A percentile compares a stretch with the other conserved stretches of the same genome.
These are phyloP conservation scores for Aelia acuminata DNA, from an alignment of 2,888 invertebrate genomes.

Conservation along the genomic window DNA sequence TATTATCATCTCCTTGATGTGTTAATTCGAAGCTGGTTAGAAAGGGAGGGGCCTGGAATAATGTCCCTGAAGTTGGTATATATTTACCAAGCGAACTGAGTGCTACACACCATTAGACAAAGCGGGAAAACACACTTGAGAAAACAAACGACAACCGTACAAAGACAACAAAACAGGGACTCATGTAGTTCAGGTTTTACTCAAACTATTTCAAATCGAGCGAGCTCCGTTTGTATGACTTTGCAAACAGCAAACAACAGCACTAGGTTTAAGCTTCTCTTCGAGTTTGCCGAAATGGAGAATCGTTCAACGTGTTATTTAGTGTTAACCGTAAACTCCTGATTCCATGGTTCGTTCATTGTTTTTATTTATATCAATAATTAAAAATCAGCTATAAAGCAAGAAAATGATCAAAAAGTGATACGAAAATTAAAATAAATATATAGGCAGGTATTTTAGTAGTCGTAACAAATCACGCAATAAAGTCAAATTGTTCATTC, in stretches of 20 bases:
- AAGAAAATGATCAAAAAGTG: too few relatives aligned
- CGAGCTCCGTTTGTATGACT: constrained; percentile 25
- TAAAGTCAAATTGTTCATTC: too few relatives aligned
- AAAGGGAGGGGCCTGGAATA: constrained; percentile 7
- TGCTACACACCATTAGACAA: constrained; percentile 38
- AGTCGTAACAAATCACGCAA: too few relatives aligned
- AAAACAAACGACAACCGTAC: constrained; percentile 31
- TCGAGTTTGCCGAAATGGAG: not conserved
- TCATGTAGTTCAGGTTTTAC: constrained; percentile 18
- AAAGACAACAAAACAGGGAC: not conserved
- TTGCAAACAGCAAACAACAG: not conserved
- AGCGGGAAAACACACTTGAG: constrained; percentile 20
- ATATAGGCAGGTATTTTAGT: too few relatives aligned
- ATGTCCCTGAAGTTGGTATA: constrained; percentile 12
- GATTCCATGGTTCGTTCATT: too few relatives aligned
- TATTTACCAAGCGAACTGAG: constrained; percentile 25
- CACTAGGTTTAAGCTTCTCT: not conserved
- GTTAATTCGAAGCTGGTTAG: not conserved
- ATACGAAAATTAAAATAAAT: too few relatives aligned
- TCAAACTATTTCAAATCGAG: constrained; percentile 13
- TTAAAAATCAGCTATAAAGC: too few relatives aligned
- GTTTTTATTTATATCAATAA: too few relatives aligned
- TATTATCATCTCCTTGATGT: not conserved
- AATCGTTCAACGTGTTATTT: too few relatives aligned
- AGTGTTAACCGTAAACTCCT: too few relatives aligned